Evolutionary conservation across 1,140 invertebrate species (phyloP), one percentile per base, ranked within the genome.

Genomic region (Drepana arcuata): DNA sequence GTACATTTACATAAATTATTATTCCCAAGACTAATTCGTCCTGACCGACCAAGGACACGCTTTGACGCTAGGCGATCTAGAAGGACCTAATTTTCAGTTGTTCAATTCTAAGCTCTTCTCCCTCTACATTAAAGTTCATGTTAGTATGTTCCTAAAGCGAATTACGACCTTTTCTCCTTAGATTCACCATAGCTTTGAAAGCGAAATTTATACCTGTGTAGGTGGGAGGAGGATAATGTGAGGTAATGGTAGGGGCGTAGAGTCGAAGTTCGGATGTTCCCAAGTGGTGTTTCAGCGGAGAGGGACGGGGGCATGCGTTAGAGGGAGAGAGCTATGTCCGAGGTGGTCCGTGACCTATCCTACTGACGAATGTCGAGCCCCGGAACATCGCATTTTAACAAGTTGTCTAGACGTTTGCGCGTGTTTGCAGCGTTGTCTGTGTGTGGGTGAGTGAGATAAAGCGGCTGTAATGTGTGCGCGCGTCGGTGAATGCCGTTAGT

Each of bases 1-100:
- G 44, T 55, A 56, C 62, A 81, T 81, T 74, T 78, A 78, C 73
- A 80, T 81, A 73, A 78, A 77, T 81, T 81, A 78, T 81, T 73
- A 78, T 74, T 77, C 71, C 63, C 62, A 54, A 54, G 60, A 66
- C 72, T 77, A 81, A 78, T 81, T 81, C 73, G 70, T 72, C 68
- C 70, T 73, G 62, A 61, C 57, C 67, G 62, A 52, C 65, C 75
- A 78, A 78, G 73, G 73, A 74, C 73, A 59, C 48, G 35, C 47
- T 25, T 14, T 23, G 27, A 32, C 41, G 29, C 52, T 60, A 46
- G 54, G 59, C 66, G 64, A 67, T 63, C 73, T 77, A 56, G 52
- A 74, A 71, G 63, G 71, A 61, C 64, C 64, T 58, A 55, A 46
- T 14, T 10, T 14, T n/a, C 12, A 3, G 9, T 4, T 24, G 37